Base-by-base conservation (phyloP, 1,140 invertebrate species). In the Pseudomyrmex cubaensis region DNA sequence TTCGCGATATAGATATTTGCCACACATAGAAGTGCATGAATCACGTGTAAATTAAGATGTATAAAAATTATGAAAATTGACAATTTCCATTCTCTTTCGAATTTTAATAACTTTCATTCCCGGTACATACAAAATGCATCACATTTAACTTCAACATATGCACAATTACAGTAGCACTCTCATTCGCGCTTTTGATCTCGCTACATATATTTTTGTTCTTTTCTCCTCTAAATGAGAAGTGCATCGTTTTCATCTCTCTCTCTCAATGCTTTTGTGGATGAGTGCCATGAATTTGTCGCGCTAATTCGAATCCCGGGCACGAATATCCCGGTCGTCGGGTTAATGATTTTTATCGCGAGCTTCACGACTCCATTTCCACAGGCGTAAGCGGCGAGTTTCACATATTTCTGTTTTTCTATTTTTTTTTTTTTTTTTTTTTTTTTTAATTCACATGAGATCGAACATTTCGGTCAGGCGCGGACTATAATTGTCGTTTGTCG, bases 261-360 rank as follows among this genome's bases (percentile, higher is more conserved):
- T 59, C 20, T 25, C 8, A 15, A 72, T 54, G 44, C 20, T 70
- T 61, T 20, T 72, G 13, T 9, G 5, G 35, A 46, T 25, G 35
- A 46, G 69, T 12, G 15, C 8, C 25, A 13, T 25, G 22, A 48
- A 69, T 72, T 70, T 70, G 44, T 70, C 20, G 57, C 44, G 22
- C 17, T 83, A 48, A 63, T 83, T 59, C n/a, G 15, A 70, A 80
- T 61, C n/a, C 54, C 15, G 54, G 7, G n/a, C 66, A 70, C 54
- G 66, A 59, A 59, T 35, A 35, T 59, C 44, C 64, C 20, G 13
- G 48, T 67, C 63, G 62, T 67, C 15, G 44, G 54, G 76, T 78
- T 78, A 78, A 78, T 80, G 66, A 80, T 72, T 80, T 80, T 70
- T 70, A 72, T 72, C 66, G 66, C 69, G 69, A 72, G 69, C n/a